These are phyloP conservation scores for Aphodius granarius DNA, from an alignment of 2,888 invertebrate genomes.

Conservation along the genomic window DNA sequence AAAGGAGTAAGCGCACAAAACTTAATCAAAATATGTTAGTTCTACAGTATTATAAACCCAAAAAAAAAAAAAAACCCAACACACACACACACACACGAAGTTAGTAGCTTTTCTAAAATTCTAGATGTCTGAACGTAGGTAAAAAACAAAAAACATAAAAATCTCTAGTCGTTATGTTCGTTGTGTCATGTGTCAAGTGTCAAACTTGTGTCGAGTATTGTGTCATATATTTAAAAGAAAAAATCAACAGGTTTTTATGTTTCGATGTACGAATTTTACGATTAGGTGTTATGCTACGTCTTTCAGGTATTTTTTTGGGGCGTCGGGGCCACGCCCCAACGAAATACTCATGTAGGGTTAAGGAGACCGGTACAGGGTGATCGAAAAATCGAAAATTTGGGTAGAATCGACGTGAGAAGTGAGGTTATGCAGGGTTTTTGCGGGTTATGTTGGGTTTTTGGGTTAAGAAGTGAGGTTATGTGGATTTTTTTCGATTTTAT, in stretches of 20 bases:
- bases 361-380: background rate
- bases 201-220: too few relatives aligned
- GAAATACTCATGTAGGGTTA: background rate
- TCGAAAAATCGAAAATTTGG: background rate
- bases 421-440: background rate
- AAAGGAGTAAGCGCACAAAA: too few relatives aligned
- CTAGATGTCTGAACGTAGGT: background rate
- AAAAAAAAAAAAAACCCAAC: background rate
- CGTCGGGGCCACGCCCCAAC: background rate
- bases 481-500: background rate
- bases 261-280: background rate
- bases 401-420: background rate
- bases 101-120: background rate
- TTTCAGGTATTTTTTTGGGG: background rate
- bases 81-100: background rate
- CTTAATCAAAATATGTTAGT: too few relatives aligned
- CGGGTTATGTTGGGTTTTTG: too few relatives aligned
- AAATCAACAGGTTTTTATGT: background rate
- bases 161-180: background rate
- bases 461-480: background rate
- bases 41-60: background rate
- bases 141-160: too few relatives aligned
- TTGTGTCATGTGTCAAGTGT: background rate
- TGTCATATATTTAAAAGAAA: background rate
- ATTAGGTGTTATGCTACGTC: background rate